Base-by-base conservation (phyloP, 2,888 invertebrate species). In the Dendrolimus houi region DNA sequence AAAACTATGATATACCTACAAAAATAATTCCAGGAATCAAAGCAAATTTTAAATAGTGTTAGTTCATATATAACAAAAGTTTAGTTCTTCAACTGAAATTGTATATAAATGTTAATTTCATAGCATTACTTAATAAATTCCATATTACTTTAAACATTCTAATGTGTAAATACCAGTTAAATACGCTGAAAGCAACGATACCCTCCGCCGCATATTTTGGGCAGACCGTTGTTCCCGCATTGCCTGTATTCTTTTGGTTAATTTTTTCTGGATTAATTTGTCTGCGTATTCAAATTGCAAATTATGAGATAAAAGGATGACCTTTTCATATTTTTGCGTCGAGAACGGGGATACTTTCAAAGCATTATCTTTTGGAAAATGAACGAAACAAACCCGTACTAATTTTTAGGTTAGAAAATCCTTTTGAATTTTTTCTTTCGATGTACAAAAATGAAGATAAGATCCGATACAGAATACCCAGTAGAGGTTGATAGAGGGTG, bases 221-320 rank as follows among this genome's bases (percentile, higher is more conserved):
- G 63, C 72, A 69, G 72, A 64, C 78, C 71, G 76, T 76, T 77
- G 79, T 79, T 75, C 71, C 72, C 72, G 74, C 68, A 71, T 67
- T 68, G 72, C 66, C 71, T 79, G 78, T 83, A 76, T 82, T 79
- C 77, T 81, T 83, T 86, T 77, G 78, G 74, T 79, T 78, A 80
- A 77, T 83, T 87, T 86, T 84, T 77, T 75, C 73, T 65, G 83
- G 83, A 85, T 87, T 87, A 84, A 87, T 87, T 86, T 87, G 87
- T 86, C 85, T 85, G 83, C 82, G 87, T 82, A 87, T 88, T 85
- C 85, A 87, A 87, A 89, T 85, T 84, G 83, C 85, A 84, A 84
- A 87, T 87, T 83, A 79, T 77, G 83, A 81, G 77, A 85, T 85
- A 82, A 83, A 85, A 79, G 81, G 75, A 75, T 81, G 77, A 80